A percentile compares a stretch with the other conserved stretches of the same genome.
phyloP scores from a whole-genome alignment of 2,888 invertebrate genomes.

The Cylindroiulus punctatus region DNA sequence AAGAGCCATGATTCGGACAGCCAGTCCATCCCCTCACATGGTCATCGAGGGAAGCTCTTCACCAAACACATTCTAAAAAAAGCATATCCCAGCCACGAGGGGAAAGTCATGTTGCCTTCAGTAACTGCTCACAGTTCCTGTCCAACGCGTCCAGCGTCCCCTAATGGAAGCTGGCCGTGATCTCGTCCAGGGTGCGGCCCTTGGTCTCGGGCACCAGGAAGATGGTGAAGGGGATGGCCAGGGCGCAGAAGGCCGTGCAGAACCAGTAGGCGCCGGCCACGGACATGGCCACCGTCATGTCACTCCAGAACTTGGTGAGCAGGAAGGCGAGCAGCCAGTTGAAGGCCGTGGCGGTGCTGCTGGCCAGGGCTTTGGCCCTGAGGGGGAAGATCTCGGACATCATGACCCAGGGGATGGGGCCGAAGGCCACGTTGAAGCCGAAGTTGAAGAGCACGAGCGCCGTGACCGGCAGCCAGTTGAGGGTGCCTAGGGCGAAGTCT shows the following conservation, averaged over 20 bases:
- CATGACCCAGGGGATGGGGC: constrained; percentile 87
- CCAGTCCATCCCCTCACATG: no score
- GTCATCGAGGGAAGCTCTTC: no score
- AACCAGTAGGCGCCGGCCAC: constrained; percentile 80
- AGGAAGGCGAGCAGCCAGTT: constrained; percentile 83
- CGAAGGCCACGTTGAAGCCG: constrained; percentile 82
- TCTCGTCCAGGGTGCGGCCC: constrained; percentile 79
- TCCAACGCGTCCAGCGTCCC: no score
- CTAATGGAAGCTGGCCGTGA: no score
- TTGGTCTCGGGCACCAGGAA: constrained; percentile 85
- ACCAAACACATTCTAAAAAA: no score
- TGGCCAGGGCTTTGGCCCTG: constrained; percentile 78
- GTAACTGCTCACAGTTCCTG: no score
- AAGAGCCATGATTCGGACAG: no score
- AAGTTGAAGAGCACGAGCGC: constrained; percentile 80
- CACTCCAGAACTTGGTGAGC: constrained; percentile 84
- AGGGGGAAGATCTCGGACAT: constrained; percentile 78
- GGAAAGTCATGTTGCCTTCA: no score
- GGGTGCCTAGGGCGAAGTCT: constrained; percentile 59
- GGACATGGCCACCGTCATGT: constrained; percentile 73
- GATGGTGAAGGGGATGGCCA: constrained; percentile 77
- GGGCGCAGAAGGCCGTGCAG: constrained; percentile 75
- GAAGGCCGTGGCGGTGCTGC: constrained; percentile 77
- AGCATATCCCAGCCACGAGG: no score
- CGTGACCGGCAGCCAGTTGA: constrained; percentile 79